Evolutionary conservation across 2,797 vertebrate genomes (phyloP), one percentile per base, ranked within the genome.

Genomic region (Macrochelys suwanniensis): DNA sequence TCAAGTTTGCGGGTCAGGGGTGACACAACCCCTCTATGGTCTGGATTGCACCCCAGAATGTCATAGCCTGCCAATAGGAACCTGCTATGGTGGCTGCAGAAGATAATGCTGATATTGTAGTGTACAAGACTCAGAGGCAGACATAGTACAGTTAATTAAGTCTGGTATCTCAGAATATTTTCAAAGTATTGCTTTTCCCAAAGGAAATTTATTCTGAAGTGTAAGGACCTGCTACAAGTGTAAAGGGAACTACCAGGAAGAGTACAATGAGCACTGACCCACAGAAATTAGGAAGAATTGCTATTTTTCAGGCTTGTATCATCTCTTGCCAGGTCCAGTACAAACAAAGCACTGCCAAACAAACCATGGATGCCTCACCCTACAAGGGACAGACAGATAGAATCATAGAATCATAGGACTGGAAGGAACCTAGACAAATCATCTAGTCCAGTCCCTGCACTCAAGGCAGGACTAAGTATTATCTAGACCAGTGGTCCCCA

Each of bases 261-360:
- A 61, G 23, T 23, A 79, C 28, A 28, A 49, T 21, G 56, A 49
- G 21, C 65, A 61, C 56, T 90, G 26, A 81, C 8, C 37, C n/a
- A 57, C 11, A 47, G 76, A 93, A 81, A 84, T 3, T 3, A 88
- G 88, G 61, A 45, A 88, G 93, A 88, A 25, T 21, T 37, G 15
- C 15, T 49, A 0, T 21, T 84, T 85, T 82, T 86, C 11, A 15
- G 31, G 33, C 7, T n/a, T n/a, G 33, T 65, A 65, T 33, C 33
- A n/a, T 65, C 61, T 68, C 61, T 15, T 68, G n/a, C 15, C 16
- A 37, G 31, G 33, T 7, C 33, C 31, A 68, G 33, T 33, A 68
- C 31, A n/a, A 16, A 10, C 15, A 21, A 68, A n/a, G 33, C 33
- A 19, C 13, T 17, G 7, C 61, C 33, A 37, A 68, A 68, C 2